phyloP scores from a whole-genome alignment of 2,888 invertebrate species.

The Drosophila phalerata region DNA sequence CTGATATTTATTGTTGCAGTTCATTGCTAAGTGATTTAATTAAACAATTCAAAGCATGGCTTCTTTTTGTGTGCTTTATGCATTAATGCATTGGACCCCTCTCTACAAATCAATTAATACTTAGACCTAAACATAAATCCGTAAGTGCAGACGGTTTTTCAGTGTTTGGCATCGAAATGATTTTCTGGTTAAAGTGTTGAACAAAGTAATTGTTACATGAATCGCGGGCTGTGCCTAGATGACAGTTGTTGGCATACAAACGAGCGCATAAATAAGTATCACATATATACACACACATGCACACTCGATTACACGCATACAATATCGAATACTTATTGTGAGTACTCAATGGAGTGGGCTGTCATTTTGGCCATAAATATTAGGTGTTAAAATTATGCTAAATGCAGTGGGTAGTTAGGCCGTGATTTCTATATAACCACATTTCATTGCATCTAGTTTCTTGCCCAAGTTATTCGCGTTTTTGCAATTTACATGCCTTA shows the following conservation, averaged over 20 bases:
- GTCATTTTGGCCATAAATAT: constrained; percentile 66
- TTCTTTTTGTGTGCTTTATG: constrained; percentile 26
- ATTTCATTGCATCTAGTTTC: constrained; percentile 52
- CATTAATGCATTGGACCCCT: constrained; percentile 5
- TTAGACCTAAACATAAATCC: constrained; percentile 5
- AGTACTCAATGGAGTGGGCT: constrained; percentile 51
- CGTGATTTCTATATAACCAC: constrained; percentile 46
- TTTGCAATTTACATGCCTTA: constrained; percentile 21
- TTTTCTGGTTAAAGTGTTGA: constrained; percentile 51
- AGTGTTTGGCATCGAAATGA: constrained; percentile 43
- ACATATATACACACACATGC: constrained; percentile 19
- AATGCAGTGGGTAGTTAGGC: constrained; percentile 62
- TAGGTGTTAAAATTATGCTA: constrained; percentile 70
- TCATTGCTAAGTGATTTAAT: constrained; percentile 48
- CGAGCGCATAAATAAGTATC: constrained; percentile 64
- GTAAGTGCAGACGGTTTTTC: constrained; percentile 33
- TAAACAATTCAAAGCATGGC: constrained; percentile 30
- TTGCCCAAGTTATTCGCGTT: constrained; percentile 29
- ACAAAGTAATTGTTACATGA: constrained; percentile 56
- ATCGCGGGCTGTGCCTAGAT: constrained; percentile 55
- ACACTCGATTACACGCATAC: constrained; percentile 15
- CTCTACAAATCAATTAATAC: constrained; percentile 27
- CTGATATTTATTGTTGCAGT: constrained; percentile 7
- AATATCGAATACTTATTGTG: constrained; percentile 22
- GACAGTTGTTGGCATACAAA: constrained; percentile 66